Percentiles rank a stretch among this genome's conserved stretches.
These are phyloP conservation scores for Tanypteryx hageni DNA, from an alignment of 2,888 invertebrate species.

Conservation along the genomic window DNA sequence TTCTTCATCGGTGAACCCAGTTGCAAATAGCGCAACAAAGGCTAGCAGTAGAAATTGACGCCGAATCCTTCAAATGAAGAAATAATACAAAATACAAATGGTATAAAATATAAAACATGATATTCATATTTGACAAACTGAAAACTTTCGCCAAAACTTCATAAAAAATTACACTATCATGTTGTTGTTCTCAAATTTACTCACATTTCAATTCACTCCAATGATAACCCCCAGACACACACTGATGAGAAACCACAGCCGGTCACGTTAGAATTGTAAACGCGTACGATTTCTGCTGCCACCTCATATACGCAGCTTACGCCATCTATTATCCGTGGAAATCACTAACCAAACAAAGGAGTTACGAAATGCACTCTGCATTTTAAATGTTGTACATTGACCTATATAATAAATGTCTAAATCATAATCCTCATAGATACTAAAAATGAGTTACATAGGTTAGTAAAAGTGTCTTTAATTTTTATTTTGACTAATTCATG, in stretches of 20 bases:
- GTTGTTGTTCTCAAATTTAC: background rate
- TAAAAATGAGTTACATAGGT: conserved; percentile 47
- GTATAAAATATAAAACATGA: background rate
- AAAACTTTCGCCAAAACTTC: background rate
- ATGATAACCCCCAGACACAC: background rate
- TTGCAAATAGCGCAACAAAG: conserved; percentile 31
- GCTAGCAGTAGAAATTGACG: background rate
- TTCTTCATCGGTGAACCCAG: conserved; percentile 77
- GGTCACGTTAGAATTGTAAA: background rate
- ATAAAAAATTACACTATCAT: background rate
- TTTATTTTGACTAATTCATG: background rate
- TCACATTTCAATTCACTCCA: conserved; percentile 15
- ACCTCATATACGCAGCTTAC: conserved; percentile 39
- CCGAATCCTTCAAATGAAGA: background rate
- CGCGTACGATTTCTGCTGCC: conserved; percentile 45
- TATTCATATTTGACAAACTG: background rate
- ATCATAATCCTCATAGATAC: background rate
- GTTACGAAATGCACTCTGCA: background rate
- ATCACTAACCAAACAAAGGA: background rate
- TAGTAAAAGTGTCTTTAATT: background rate
- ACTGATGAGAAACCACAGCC: too few relatives aligned
- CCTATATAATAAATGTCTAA: background rate
- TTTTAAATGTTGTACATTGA: background rate
- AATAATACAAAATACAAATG: background rate
- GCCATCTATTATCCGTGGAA: background rate